Percentiles rank a stretch among this genome's conserved stretches.
phyloP scores from a whole-genome alignment of 2,888 invertebrate genomes.

The Taenaris catops region DNA sequence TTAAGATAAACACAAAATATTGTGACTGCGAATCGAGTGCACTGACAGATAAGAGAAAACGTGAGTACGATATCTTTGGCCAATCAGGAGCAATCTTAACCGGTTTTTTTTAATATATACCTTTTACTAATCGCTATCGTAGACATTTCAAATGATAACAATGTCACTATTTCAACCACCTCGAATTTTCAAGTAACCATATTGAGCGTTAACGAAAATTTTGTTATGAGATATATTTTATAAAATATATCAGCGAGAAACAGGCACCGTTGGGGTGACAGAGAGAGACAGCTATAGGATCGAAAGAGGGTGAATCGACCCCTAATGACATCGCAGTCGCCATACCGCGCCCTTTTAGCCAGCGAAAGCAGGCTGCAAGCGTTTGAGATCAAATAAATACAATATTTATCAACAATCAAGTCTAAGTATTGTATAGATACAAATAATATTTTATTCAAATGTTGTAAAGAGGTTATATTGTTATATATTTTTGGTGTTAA shows the following conservation, averaged over 20 bases:
- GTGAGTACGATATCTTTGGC: conserved; percentile 27
- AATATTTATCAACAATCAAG: too few relatives aligned
- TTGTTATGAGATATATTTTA: conserved; percentile 12
- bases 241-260: conserved; percentile 54
- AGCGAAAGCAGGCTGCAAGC: conserved; percentile 10
- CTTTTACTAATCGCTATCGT: conserved; percentile 26
- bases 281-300: conserved; percentile 53
- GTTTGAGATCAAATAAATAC: too few relatives aligned
- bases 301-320: conserved; percentile 70
- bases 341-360: conserved; percentile 37
- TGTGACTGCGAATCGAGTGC: conserved; percentile 38
- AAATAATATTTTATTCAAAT: too few relatives aligned
- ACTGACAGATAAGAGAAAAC: conserved; percentile 55
- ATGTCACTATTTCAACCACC: conserved; percentile 4
- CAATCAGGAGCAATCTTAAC: conserved; percentile 25
- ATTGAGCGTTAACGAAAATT: conserved; percentile 1
- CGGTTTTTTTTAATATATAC: conserved; percentile 27
- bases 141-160: conserved; percentile 15
- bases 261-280: conserved; percentile 48
- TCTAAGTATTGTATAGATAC: too few relatives aligned
- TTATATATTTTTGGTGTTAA: too few relatives aligned
- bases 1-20: conserved; percentile 20
- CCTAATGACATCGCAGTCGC: conserved; percentile 56
- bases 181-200: conserved; percentile 4
- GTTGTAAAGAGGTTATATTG: too few relatives aligned